phyloP scores from a whole-genome alignment of 2,797 vertebrate genomes.

The Calcarius lapponicus region DNA sequence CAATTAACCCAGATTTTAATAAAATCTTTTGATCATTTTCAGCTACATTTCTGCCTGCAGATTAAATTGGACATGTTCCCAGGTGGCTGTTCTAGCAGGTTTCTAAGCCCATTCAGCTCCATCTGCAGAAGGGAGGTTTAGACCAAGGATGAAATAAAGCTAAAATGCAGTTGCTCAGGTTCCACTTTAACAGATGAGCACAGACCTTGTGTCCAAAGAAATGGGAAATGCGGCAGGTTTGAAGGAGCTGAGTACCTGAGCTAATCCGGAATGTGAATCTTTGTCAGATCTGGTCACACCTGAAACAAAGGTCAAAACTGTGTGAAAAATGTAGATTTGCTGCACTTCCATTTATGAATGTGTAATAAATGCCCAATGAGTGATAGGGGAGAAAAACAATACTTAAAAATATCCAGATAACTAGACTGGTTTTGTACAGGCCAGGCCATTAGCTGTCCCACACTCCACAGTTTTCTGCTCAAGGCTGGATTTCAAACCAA shows the following conservation, averaged over 20 bases:
- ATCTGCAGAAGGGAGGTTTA: not conserved
- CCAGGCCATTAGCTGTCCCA: not conserved
- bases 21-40: constrained; percentile 49
- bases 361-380: constrained; percentile 56
- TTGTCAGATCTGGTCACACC: not conserved
- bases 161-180: not conserved
- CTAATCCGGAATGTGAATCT: not conserved
- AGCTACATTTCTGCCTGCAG: constrained; percentile 30
- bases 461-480: not conserved
- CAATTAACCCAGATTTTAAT: constrained; percentile 51
- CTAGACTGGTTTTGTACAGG: constrained; percentile 75
- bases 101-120: not conserved
- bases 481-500: not conserved
- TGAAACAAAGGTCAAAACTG: not conserved
- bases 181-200: not conserved
- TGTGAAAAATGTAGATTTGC: not conserved
- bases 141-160: not conserved
- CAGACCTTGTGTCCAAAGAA: not conserved
- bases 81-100: not conserved
- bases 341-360: constrained; percentile 55
- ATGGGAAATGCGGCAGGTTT: not conserved
- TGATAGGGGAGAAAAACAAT: constrained; percentile 16
- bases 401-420: constrained; percentile 44
- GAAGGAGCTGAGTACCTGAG: not conserved
- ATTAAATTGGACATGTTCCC: constrained; percentile 40